Percentiles rank a stretch among this genome's conserved stretches.
Evolutionary conservation across 2,888 invertebrate species (phyloP).

Genomic region (Aspidiotus destructor): DNA sequence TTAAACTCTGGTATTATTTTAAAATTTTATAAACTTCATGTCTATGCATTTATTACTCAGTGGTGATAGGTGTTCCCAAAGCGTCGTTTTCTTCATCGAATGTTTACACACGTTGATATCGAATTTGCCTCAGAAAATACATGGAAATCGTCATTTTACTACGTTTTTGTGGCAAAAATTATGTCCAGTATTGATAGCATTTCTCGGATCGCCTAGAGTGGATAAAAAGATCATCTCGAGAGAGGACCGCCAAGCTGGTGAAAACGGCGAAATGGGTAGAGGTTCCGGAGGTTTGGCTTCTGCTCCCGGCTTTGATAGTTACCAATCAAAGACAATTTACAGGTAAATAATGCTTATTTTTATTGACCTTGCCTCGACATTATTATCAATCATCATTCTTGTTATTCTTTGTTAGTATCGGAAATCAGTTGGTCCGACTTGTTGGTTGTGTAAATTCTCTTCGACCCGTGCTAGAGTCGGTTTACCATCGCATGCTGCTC

Average conservation of each 20-base stretch:
- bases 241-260: slow-evolving; percentile 45
- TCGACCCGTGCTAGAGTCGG: slow-evolving; percentile 80
- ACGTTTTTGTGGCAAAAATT: slow-evolving; percentile 87
- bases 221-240: slow-evolving; percentile 60
- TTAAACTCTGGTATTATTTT: not conserved
- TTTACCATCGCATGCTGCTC: slow-evolving; percentile 85
- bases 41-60: slow-evolving; percentile 35
- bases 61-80: slow-evolving; percentile 41
- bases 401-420: slow-evolving; percentile 53
- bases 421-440: slow-evolving; percentile 74
- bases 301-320: slow-evolving; percentile 66
- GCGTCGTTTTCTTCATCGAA: slow-evolving; percentile 65
- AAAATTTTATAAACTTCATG: not conserved
- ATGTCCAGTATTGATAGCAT: slow-evolving; percentile 77
- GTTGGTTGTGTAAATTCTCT: slow-evolving; percentile 80
- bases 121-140: slow-evolving; percentile 70
- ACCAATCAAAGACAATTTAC: slow-evolving; percentile 82
- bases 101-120: slow-evolving; percentile 76
- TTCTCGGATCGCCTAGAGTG: slow-evolving; percentile 77
- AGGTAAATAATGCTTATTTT: slow-evolving; percentile 47
- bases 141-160: slow-evolving; percentile 74
- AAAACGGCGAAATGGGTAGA: slow-evolving; percentile 47
- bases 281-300: slow-evolving; percentile 61
- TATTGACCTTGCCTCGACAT: not conserved
- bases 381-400: not conserved